Conservation (phyloP, 2,797 vertebrate genomes). For the Diceros bicornis region DNA sequence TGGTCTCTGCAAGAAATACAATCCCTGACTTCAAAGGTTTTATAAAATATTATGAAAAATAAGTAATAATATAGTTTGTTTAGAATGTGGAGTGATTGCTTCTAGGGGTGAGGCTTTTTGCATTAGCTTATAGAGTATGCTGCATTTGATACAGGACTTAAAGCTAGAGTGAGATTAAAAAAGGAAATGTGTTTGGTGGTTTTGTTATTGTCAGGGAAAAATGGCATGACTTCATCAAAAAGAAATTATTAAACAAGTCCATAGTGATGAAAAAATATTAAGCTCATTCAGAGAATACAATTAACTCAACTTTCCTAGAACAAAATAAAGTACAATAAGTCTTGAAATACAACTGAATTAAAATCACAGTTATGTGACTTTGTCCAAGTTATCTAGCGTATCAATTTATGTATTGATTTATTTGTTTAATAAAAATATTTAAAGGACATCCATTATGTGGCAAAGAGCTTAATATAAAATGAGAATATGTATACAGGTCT, state of each 20-base stretch:
- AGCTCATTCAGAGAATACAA: neutral
- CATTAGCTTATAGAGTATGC: neutral
- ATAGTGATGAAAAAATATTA: neutral
- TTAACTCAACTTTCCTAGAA: neutral
- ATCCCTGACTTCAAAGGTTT: neutral
- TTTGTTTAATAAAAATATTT: neutral
- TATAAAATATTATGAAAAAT: neutral
- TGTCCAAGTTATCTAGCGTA: neutral
- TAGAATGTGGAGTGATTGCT: neutral
- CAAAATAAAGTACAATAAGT: slow-evolving; percentile 11
- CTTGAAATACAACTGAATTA: neutral
- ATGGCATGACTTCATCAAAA: neutral
- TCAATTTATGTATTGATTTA: neutral
- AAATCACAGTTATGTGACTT: neutral
- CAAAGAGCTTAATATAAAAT: neutral
- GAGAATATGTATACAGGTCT: neutral
- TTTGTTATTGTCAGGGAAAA: neutral
- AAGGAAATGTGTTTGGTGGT: neutral
- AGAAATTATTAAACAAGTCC: neutral
- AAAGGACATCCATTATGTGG: neutral
- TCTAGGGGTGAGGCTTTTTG: neutral
- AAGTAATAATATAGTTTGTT: neutral
- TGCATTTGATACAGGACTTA: neutral
- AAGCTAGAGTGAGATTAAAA: neutral
- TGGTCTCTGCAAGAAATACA: neutral